A percentile compares a stretch with the other conserved stretches of the same genome.
Conservation (phyloP, 2,113 vertebrate genomes). For the Artemisiospiza belli region DNA sequence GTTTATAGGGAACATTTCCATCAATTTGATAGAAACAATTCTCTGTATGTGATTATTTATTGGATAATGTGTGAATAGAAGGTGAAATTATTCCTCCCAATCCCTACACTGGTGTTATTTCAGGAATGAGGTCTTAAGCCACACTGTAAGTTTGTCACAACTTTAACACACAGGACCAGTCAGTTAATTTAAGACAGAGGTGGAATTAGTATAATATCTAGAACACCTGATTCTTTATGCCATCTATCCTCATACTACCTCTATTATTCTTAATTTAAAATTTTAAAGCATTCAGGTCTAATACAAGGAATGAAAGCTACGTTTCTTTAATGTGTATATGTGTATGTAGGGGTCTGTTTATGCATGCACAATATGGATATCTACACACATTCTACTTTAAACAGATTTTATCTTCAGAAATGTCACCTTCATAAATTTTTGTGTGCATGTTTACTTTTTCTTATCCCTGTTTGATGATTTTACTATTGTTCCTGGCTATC, state of each 20-base stretch:
- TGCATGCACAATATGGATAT: neutral
- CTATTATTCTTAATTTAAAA: neutral
- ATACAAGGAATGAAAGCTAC: neutral
- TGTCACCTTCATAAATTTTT: neutral
- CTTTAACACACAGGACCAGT: neutral
- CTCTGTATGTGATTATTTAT: neutral
- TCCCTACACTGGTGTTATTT: neutral
- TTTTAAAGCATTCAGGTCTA: neutral
- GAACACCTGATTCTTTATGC: neutral
- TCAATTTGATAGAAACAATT: neutral
- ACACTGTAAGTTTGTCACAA: neutral
- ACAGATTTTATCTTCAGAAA: neutral
- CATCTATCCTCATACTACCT: neutral
- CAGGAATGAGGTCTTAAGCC: neutral
- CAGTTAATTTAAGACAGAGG: neutral
- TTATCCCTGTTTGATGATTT: constrained; percentile 6
- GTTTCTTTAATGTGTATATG: neutral
- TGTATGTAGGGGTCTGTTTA: neutral
- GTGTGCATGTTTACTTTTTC: neutral
- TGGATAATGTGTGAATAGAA: neutral
- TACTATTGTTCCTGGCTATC: neutral
- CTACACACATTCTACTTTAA: neutral
- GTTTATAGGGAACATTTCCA: neutral
- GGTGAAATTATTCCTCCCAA: neutral
- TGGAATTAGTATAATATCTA: neutral